Evolutionary conservation across 2,797 vertebrate genomes (phyloP), one percentile per base, ranked within the genome.

Genomic region (Taeniopygia guttata): DNA sequence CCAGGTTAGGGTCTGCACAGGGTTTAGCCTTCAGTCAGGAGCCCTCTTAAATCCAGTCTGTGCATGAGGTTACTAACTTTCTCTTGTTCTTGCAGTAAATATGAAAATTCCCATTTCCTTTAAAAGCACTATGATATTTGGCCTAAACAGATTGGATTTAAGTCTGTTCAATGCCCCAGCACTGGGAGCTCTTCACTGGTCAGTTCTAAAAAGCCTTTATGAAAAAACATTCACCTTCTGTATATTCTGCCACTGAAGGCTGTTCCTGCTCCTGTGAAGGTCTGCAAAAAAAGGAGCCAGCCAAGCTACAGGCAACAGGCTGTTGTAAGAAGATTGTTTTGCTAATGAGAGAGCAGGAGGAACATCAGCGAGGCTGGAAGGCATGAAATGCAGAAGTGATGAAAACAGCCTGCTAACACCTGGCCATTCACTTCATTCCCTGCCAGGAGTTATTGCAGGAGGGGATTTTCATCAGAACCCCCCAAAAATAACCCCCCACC

Each of bases 401-500:
- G 58, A 40, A 16, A 86, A 17, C 7, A 29, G 21, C 13, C 29
- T 78, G 38, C 18, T 2, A 5, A 32, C 43, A 66, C 9, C 29
- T 42, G 52, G 68, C 51, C 16, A 22, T 36, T 76, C 55, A 1
- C 32, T 55, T 8, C n/a, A 4, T 25, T 56, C 22, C 16, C 49
- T 79, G 67, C 42, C 42, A 2, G 0, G 4, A 10, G n/a, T 34
- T 32, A 8, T 48, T 13, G 62, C 48, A 26, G 86, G 40, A 43
- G 25, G 51, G 4, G 11, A 45, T 5, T 16, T 32, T 18, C 40
- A 58, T n/a, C 30, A 77, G 55, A 69, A 11, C 3, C 1, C 13
- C 22, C 5, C 0, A 1, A 7, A 29, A 43, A 29, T 4, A 32
- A 29, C 14, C 18, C 40, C 42, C 14, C 34, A 36, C 27, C 23